Base-by-base conservation (phyloP, 2,888 invertebrate species). In the Branchipolynoe longqiensis region DNA sequence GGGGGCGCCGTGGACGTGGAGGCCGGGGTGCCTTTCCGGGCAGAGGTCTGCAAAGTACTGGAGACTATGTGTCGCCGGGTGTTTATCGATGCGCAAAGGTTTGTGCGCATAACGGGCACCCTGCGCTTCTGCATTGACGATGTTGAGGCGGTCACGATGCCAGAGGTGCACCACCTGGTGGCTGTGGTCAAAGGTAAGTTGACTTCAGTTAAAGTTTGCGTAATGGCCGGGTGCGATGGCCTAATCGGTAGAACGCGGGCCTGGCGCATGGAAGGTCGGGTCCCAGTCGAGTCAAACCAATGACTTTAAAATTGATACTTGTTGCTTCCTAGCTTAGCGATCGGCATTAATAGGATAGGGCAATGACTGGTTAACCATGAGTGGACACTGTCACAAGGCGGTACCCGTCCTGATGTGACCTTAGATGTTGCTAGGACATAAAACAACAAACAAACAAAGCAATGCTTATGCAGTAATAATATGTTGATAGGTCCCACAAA, bases 61-160 rank as follows among this genome's bases (percentile, higher is more conserved):
- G 78, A 78, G 28, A 54, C 14, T 48, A 48, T 78, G 22, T 78
- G 78, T 31, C 41, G 78, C 18, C 22, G 31, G 28, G 48, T 78
- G 48, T 48, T 78, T 18, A n/a, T n/a, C n/a, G 14, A n/a, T 22
- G 78, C 78, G 2, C 18, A 40, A 31, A 78, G 48, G 54, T 78
- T 78, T 78, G 28, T 78, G 0, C 54, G 31, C 22, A 78, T 78
- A 12, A 48, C 78, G 0, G 78, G 78, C 6, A 48, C 41, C 54
- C 48, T 78, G 3, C 25, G 31, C 31, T 78, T 78, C 28, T 18
- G 78, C 31, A 41, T 78, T 25, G 78, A 78, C 33, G 78, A 41
- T 41, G 33, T 25, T 1, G 54, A 54, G 12, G 6, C 54, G 1
- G 41, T 78, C 1, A 40, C 28, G 48, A 78, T 78, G 78, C 41